Evolutionary conservation across 2,113 vertebrate genomes (phyloP), one percentile per base, ranked within the genome.

Genomic region (Hemibagrus wyckioides): DNA sequence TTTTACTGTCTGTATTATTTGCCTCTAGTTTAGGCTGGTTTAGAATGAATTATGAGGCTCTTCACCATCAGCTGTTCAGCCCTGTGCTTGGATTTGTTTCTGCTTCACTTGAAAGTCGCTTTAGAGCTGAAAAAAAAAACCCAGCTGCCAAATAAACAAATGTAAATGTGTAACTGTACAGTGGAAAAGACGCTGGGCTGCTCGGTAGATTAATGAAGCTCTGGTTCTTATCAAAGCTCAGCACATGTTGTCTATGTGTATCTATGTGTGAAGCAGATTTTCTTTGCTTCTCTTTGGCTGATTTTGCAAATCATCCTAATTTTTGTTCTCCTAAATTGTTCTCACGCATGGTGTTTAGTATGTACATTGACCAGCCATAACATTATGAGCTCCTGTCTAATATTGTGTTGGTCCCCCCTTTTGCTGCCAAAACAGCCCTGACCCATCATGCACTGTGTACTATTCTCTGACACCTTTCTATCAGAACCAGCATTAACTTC

Each of bases 131-230:
- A 33, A 80, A 77, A 48, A n/a, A 75, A 80, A 56, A 36, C 30
- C 41, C 17, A 67, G 82, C 39, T 65, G 82, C 61, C 61, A 59
- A 59, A 57, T 59, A 59, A 59, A 81, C 79, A 81, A 81, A 59
- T 81, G 79, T 41, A 59, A 81, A 59, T 81, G 79, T 81, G 54
- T 81, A 81, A 59, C 79, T 81, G 79, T 59, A 81, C 79, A 41
- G 79, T 25, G 79, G 54, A 59, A 81, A 59, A 81, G 79, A 81
- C 13, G 21, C 54, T 8, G 71, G 28, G 71, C 41, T 77, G 69
- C 84, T 77, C 36, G 33, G 65, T 57, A 86, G 85, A 86, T 86
- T 69, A 71, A 80, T 41, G 77, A 56, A 1, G 33, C 50, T 57
- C 14, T 44, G 50, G 65, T 81, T 50, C 56, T 79, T 79, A 86